Percentiles rank a stretch among this genome's conserved stretches.
These are phyloP conservation scores for Terrapene triunguis DNA, from an alignment of 2,113 vertebrate genomes.

Conservation along the genomic window DNA sequence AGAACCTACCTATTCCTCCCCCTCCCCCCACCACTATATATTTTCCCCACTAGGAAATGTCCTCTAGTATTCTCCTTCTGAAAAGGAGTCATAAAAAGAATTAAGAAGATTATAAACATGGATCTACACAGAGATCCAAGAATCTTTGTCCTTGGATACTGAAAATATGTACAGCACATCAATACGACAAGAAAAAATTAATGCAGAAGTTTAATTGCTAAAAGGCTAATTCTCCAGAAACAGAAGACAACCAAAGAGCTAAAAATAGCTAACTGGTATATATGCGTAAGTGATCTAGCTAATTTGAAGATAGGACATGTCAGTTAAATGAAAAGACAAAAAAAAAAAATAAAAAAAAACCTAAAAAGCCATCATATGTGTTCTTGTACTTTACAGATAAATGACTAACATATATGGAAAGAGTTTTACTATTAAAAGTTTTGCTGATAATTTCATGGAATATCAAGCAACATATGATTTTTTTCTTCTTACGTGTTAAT, in stretches of 20 bases:
- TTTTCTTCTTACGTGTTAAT: neutral
- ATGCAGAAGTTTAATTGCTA: constrained; percentile 6
- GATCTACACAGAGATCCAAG: neutral
- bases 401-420: neutral
- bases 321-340: neutral
- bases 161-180: neutral
- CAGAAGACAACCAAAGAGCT: constrained; percentile 12
- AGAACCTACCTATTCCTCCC: neutral
- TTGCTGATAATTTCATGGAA: neutral
- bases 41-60: neutral
- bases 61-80: neutral
- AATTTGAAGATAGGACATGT: constrained; percentile 4
- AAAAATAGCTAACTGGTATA: constrained; percentile 32
- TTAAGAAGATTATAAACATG: neutral
- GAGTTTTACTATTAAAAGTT: neutral
- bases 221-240: constrained; percentile 28
- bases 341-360: neutral
- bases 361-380: neutral
- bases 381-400: constrained; percentile 17
- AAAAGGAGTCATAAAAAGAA: neutral
- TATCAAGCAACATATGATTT: neutral
- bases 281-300: constrained; percentile 11
- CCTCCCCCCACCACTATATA: neutral
- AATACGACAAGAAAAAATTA: neutral
- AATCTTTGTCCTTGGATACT: neutral